Evolutionary conservation across 2,797 vertebrate species (phyloP), one percentile per base, ranked within the genome.

Genomic region (Myiotriccus ornatus): DNA sequence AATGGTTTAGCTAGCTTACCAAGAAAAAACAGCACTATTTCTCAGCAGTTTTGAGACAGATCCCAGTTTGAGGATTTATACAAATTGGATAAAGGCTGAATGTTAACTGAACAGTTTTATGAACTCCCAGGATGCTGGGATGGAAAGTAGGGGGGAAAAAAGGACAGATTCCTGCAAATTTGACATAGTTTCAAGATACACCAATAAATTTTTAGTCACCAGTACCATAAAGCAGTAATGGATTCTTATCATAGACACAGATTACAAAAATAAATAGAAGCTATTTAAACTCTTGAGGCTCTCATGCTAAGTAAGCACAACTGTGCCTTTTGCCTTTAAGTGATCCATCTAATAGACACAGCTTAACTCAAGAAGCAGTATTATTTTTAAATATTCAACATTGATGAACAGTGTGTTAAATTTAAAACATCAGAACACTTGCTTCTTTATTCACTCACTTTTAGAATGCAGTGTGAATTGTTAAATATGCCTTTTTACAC

Each of bases 251-350:
- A 47, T 2, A 88, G 60, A 87, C 11, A 53, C 2, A 41, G 28
- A 67, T 64, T 70, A 80, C 41, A 87, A 89, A 92, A 89, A 80
- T 77, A 91, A 92, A 85, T 21, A 64, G 30, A 60, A 78, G n/a
- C 27, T 77, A 71, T 55, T 86, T 77, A 62, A 60, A 62, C 14
- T 57, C 30, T 41, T 27, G n/a, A 93, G 32, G 25, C 65, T 65
- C 39, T 44, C 43, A 64, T 18, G 34, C 34, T 35, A 85, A 70
- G 30, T 28, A 80, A 87, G 62, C 39, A 84, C 14, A 84, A 81
- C 16, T 69, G 28, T 78, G 43, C 22, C 46, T 88, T 87, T 44
- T 60, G 46, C 55, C 65, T 88, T 81, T 49, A 65, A 79, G 37
- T 76, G 35, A 63, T 34, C 28, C 14, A 88, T 62, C 44, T 63